Conservation (phyloP, 37 sponge, comb jelly and placozoan genomes). For the Cliona cf. orientalis region DNA sequence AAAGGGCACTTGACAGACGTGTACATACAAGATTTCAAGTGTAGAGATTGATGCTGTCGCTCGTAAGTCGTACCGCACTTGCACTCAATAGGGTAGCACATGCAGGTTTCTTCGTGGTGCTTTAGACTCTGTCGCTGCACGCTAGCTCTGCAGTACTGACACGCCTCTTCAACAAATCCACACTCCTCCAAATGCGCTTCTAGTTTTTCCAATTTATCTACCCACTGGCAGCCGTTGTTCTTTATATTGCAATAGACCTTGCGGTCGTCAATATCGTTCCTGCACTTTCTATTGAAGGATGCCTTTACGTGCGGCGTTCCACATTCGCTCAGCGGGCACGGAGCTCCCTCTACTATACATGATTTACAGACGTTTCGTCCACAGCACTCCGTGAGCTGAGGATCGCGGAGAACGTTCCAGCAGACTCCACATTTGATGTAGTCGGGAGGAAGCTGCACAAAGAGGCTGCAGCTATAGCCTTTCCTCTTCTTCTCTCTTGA, state of each 20-base stretch:
- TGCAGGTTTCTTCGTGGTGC: background rate
- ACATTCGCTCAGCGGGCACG: background rate
- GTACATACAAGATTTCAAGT: background rate
- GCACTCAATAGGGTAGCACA: background rate
- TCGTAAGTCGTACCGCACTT: background rate
- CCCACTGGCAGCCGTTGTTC: background rate
- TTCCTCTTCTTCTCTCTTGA: no score
- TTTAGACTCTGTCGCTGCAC: background rate
- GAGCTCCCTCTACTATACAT: background rate
- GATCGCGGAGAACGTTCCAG: no score
- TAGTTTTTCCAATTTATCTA: background rate
- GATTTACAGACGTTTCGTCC: background rate
- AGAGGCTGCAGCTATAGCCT: no score
- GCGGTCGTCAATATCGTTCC: background rate
- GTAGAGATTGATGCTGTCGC: background rate
- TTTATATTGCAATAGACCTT: background rate
- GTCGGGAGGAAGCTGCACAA: no score
- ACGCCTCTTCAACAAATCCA: background rate
- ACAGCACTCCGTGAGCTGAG: background rate
- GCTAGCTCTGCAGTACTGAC: background rate
- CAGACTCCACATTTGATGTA: no score
- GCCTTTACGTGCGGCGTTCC: background rate
- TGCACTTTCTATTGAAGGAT: background rate
- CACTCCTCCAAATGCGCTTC: background rate
- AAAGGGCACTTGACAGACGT: background rate